Conservation (phyloP, 2,113 vertebrate genomes). For the Semnopithecus entellus region DNA sequence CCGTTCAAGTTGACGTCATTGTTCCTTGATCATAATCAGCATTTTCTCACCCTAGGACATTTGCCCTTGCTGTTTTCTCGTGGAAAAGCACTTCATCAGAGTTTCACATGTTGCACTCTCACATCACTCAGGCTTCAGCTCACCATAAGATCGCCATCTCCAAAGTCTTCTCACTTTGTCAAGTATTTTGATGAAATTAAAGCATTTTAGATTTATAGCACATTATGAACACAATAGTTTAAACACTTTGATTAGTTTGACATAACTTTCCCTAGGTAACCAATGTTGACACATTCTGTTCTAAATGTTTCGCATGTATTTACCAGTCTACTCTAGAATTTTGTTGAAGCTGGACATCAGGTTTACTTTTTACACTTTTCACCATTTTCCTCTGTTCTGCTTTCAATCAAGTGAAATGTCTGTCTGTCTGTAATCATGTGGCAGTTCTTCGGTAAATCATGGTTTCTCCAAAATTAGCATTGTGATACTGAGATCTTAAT, state of each 20-base stretch:
- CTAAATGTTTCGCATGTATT: neutral
- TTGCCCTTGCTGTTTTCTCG: neutral
- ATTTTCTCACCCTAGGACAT: neutral
- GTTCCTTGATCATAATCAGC: neutral
- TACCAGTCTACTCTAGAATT: neutral
- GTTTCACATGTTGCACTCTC: neutral
- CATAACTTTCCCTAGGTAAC: neutral
- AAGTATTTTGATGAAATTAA: neutral
- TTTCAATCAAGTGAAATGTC: neutral
- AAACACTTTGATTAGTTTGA: neutral
- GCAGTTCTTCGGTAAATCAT: neutral
- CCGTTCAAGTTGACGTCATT: neutral
- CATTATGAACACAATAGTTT: neutral
- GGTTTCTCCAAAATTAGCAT: slow-evolving; percentile 17
- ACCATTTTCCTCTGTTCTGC: neutral
- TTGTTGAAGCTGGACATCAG: neutral
- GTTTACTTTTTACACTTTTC: neutral
- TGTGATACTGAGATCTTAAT: neutral
- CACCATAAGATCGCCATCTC: neutral
- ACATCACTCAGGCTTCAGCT: neutral
- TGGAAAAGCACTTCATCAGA: neutral
- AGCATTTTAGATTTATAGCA: neutral
- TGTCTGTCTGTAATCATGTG: neutral
- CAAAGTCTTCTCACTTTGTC: neutral
- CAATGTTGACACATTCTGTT: neutral